Evolutionary conservation across 2,888 invertebrate genomes (phyloP), one percentile per base, ranked within the genome.

Genomic region (Hoplodrina ambigua): DNA sequence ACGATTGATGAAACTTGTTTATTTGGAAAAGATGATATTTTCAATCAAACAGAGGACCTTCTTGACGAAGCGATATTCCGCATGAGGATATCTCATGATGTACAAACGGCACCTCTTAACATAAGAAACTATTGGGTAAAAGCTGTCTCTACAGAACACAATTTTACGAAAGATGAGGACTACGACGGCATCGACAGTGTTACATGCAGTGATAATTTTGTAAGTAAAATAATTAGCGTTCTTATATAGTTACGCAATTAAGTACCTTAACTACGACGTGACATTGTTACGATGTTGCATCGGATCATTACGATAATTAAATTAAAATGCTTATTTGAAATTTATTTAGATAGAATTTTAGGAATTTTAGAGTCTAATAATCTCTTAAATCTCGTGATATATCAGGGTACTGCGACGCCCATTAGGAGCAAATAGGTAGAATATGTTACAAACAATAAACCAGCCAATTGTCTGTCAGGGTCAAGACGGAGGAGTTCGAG

Each of bases 1-100:
- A 87, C 94, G 0, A 90, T 88, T 0, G 93, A 94, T 93, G 81
- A 92, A 69, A 83, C 93, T 86, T 90, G 96, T 92, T 60, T 84
- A 88, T 88, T 94, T 82, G 89, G 94, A 82, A 89, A 89, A 81
- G 81, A 92, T 87, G 82, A 92, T 86, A 86, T 91, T 81, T 79
- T 91, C 82, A 72, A 88, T 81, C 86, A 95, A 86, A 85, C 91
- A 77, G 88, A 87, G 46, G 88, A 89, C 49, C 80, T 79, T 6
- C 80, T 79, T n/a, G 85, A 87, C 68, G 89, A 90, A 74, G 82
- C 81, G 2, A 78, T 83, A 67, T 92, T 89, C 64, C 89, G 90
- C 10, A 87, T 93, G 53, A 90, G 93, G 78, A 89, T 96, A 70
- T 89, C 93, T 10, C 92, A 93, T 60, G 91, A 94, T 17, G 87